Base-by-base conservation (phyloP, 2,113 vertebrate genomes). In the Trachemys scripta region DNA sequence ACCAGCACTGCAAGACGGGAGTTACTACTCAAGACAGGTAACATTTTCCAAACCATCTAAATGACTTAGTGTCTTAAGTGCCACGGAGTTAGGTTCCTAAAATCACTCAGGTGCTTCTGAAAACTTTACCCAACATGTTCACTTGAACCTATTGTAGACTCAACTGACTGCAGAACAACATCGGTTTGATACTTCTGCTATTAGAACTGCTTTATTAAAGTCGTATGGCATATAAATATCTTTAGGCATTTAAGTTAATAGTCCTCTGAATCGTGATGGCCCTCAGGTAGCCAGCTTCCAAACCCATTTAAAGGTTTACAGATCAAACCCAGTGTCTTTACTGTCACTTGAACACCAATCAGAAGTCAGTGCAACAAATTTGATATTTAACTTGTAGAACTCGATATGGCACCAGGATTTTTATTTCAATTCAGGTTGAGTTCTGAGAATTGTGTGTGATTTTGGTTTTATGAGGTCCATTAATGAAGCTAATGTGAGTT, bases 301-400 rank as follows among this genome's bases (percentile, higher is more conserved):
- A 90, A 92, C 90, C 8, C 19, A 79, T 89, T 93, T 35, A 24
- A 85, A 20, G 90, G 38, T 69, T 93, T 91, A 38, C 78, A 57
- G 87, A 94, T 92, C 92, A 51, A 88, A 95, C 85, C 89, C 95
- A 96, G 93, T 59, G 87, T 85, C 78, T 84, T 27, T 84, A 88
- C 80, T 89, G 47, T 90, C 78, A 87, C 56, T 89, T 22, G 47
- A 80, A 82, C 84, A 85, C 45, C 25, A 57, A 93, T 42, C 93
- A 85, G 95, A 90, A 89, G 91, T 75, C 29, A 59, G 80, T 82
- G 65, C 88, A 90, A 62, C 29, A 1, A 59, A 90, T 89, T 79
- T 92, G 92, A 92, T 84, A 50, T 79, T 53, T 87, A 76, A 90
- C 50, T 14, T 76, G 9, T 76, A 45, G 42, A 91, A 93, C 72